Percentiles rank a stretch among this genome's conserved stretches.
Conservation (phyloP, 2,113 vertebrate species). For the Nibea albiflora region DNA sequence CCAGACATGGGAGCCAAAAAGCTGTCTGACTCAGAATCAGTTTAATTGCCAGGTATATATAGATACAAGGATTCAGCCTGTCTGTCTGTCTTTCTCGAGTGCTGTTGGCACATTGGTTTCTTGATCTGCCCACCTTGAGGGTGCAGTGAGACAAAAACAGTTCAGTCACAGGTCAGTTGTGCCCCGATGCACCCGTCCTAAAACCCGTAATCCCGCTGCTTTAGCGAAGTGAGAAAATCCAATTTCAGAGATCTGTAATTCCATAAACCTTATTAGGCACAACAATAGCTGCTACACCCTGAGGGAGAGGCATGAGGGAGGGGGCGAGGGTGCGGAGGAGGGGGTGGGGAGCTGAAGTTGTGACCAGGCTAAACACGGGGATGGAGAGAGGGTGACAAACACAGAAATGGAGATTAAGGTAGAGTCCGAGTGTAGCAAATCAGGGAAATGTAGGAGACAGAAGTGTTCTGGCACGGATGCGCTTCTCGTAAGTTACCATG, state of each 20-base stretch:
- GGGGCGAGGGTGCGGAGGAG: background rate
- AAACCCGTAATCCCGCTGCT: slow-evolving; percentile 74
- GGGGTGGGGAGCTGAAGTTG: slow-evolving; percentile 33
- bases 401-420: slow-evolving; percentile 56
- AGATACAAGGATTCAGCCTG: slow-evolving; percentile 21
- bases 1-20: slow-evolving; percentile 37
- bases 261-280: slow-evolving; percentile 81
- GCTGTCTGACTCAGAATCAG: slow-evolving; percentile 32
- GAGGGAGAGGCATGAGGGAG: slow-evolving; percentile 51
- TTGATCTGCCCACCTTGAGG: slow-evolving; percentile 53
- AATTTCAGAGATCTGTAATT: slow-evolving; percentile 83
- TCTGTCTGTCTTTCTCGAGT: slow-evolving; percentile 19
- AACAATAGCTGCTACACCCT: slow-evolving; percentile 70
- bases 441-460: slow-evolving; percentile 55
- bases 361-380: slow-evolving; percentile 44
- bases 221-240: slow-evolving; percentile 79
- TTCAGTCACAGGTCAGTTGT: slow-evolving; percentile 74
- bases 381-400: slow-evolving; percentile 42
- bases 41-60: slow-evolving; percentile 56
- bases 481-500: slow-evolving; percentile 39
- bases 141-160: slow-evolving; percentile 36
- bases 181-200: slow-evolving; percentile 42
- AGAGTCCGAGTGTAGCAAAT: slow-evolving; percentile 54
- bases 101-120: slow-evolving; percentile 5
- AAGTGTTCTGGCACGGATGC: slow-evolving; percentile 28